Evolutionary conservation across 2,888 invertebrate species (phyloP).

Genomic region (Rhamnusium bicolor): DNA sequence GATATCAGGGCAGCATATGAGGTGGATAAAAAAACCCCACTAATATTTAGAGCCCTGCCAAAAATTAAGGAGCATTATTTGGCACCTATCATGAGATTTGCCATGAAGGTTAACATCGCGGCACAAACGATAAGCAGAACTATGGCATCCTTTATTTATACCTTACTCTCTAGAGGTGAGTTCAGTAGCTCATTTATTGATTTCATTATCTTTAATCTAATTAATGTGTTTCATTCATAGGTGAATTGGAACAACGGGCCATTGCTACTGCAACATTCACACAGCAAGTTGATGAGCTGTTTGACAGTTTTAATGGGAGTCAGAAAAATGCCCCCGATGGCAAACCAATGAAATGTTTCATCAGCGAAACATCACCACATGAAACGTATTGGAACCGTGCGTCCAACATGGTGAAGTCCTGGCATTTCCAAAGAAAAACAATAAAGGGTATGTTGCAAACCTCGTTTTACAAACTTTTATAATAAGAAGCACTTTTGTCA

Average conservation of each 20-base stretch:
- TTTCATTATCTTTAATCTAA: background rate
- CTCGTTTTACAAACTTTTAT: background rate
- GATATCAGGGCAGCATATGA: constrained; percentile 37
- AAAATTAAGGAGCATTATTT: constrained; percentile 44
- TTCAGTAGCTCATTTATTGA: background rate
- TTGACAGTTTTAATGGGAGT: constrained; percentile 43
- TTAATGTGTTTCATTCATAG: background rate
- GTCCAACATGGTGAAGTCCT: constrained; percentile 23
- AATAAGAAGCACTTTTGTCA: background rate
- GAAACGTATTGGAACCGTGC: constrained; percentile 32
- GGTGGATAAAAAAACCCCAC: constrained; percentile 36
- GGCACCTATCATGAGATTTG: constrained; percentile 34
- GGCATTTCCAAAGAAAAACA: constrained; percentile 34
- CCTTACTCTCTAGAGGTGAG: constrained; percentile 40
- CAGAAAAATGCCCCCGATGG: constrained; percentile 30
- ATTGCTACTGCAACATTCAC: constrained; percentile 41
- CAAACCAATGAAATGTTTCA: constrained; percentile 35
- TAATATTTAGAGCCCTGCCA: constrained; percentile 39
- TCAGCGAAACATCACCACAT: constrained; percentile 29
- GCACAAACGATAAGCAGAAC: constrained; percentile 40
- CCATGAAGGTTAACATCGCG: constrained; percentile 46
- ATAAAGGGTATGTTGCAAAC: constrained; percentile 12
- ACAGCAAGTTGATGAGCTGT: constrained; percentile 38
- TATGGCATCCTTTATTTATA: constrained; percentile 43
- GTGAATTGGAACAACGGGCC: constrained; percentile 23